Conservation (phyloP, 2,113 vertebrate species). For the Myodes glareolus region DNA sequence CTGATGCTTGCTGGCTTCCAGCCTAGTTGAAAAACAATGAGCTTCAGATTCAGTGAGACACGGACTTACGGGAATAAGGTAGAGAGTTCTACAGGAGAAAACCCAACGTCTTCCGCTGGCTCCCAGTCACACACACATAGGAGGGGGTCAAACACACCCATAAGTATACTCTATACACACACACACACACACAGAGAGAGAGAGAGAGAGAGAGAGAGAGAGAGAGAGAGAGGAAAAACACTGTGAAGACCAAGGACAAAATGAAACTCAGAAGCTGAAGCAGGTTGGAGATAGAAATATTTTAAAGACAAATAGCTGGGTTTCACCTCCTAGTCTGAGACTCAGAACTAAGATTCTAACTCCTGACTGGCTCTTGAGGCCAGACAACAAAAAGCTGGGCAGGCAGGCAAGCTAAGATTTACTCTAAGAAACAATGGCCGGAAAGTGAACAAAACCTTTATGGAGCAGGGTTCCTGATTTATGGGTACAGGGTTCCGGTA, state of each 20-base stretch:
- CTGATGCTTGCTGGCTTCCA: not conserved
- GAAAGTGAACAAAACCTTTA: not conserved
- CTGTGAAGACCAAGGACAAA: not conserved
- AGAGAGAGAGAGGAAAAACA: not conserved
- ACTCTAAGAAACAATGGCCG: not conserved
- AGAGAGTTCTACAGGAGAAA: not conserved
- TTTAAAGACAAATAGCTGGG: not conserved
- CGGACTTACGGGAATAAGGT: not conserved
- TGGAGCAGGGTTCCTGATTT: not conserved
- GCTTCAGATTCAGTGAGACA: too few relatives aligned
- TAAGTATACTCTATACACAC: not conserved
- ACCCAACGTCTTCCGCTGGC: not conserved
- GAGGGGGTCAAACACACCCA: not conserved
- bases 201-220: fast-evolving
- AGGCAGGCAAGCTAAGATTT: not conserved
- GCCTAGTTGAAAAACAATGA: not conserved
- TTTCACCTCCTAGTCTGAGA: not conserved
- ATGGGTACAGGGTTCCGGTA: not conserved
- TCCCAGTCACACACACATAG: not conserved
- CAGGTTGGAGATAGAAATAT: not conserved
- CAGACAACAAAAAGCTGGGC: not conserved
- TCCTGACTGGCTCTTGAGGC: not conserved
- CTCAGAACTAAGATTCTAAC: conserved; percentile 14
- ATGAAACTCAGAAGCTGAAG: not conserved
- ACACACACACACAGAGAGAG: not conserved